phyloP scores from a whole-genome alignment of 2,888 invertebrate genomes.

The Thumatha senex region DNA sequence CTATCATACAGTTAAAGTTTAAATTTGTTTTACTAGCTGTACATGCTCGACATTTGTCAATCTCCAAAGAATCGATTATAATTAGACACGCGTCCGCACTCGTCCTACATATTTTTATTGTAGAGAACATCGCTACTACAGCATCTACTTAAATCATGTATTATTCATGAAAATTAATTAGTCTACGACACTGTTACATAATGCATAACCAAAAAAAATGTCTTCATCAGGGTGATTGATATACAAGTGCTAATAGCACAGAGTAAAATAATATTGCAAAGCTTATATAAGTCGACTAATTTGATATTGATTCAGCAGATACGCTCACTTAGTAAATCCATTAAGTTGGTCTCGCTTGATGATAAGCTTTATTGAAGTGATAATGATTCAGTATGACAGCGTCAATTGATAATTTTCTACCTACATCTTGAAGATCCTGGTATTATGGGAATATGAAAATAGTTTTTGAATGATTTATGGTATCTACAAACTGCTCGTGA shows the following conservation, averaged over 20 bases:
- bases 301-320: background rate
- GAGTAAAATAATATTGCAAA: too few species aligned
- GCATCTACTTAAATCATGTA: conserved; percentile 20
- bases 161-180: conserved; percentile 19
- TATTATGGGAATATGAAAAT: too few species aligned
- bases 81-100: conserved; percentile 50
- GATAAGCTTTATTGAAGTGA: too few species aligned
- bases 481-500: background rate
- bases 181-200: background rate
- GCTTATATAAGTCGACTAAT: background rate
- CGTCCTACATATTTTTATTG: conserved; percentile 44
- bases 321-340: background rate
- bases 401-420: too few species aligned
- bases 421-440: too few species aligned
- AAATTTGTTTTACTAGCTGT: conserved; percentile 22
- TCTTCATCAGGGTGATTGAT: background rate
- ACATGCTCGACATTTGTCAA: conserved; percentile 52
- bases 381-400: too few species aligned
- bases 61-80: conserved; percentile 59
- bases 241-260: background rate
- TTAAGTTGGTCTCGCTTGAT: too few species aligned
- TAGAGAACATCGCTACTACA: conserved; percentile 19
- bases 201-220: background rate
- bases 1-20: too few species aligned
- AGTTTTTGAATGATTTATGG: background rate